phyloP scores from a whole-genome alignment of 2,113 vertebrate species.

The Nematolebias whitei region DNA sequence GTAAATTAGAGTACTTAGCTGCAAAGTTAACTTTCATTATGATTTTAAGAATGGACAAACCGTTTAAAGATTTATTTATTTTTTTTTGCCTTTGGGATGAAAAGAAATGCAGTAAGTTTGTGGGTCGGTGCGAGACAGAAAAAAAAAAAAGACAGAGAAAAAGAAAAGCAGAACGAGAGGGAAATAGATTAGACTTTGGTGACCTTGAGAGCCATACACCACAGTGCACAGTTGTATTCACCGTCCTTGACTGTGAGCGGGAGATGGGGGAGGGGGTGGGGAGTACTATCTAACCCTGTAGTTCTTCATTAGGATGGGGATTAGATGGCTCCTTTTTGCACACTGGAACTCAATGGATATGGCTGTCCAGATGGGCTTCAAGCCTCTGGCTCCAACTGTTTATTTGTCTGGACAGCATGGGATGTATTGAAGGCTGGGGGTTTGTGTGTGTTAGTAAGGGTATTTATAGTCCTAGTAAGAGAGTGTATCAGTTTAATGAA shows the following conservation, averaged over 20 bases:
- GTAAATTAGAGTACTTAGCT: conserved; percentile 50
- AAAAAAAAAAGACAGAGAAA: conserved; percentile 5
- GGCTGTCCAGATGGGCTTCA: conserved; percentile 69
- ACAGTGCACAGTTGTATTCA: conserved; percentile 34
- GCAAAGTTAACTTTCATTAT: conserved; percentile 51
- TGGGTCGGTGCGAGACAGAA: conserved; percentile 21
- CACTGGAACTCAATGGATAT: conserved; percentile 53
- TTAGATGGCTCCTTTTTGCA: conserved; percentile 46
- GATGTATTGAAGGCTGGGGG: conserved; percentile 54
- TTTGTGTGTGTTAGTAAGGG: conserved; percentile 24
- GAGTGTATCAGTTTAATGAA: conserved; percentile 52
- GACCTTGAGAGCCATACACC: conserved; percentile 53
- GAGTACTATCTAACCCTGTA: conserved; percentile 40
- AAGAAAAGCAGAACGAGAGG: conserved; percentile 9
- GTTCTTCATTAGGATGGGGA: conserved; percentile 44
- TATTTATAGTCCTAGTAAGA: conserved; percentile 43
- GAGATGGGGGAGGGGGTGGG: too few relatives aligned
- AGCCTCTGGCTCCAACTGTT: conserved; percentile 62
- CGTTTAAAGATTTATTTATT: conserved; percentile 33
- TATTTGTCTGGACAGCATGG: conserved; percentile 66
- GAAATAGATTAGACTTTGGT: conserved; percentile 33
- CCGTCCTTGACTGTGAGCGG: conserved; percentile 58
- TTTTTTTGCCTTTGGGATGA: conserved; percentile 4
- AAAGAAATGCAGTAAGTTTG: conserved; percentile 1
- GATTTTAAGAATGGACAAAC: conserved; percentile 55